Percentiles rank a stretch among this genome's conserved stretches.
These are phyloP conservation scores for Elanoides forficatus DNA, from an alignment of 2,113 vertebrate species.

Conservation along the genomic window DNA sequence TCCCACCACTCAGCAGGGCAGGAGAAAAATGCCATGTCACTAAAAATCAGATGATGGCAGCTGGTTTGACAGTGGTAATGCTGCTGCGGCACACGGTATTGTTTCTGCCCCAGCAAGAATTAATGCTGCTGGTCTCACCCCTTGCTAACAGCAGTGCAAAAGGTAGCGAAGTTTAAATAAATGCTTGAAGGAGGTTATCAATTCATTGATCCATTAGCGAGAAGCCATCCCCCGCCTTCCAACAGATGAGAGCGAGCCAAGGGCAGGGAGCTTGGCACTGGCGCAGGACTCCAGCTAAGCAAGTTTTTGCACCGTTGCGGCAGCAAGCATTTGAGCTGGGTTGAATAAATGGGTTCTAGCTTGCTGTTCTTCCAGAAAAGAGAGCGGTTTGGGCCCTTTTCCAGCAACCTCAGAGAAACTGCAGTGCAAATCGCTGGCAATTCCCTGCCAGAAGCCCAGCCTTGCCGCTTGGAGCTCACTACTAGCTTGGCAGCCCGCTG, in stretches of 20 bases:
- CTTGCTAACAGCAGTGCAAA: neutral
- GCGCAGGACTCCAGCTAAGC: neutral
- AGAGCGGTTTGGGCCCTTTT: neutral
- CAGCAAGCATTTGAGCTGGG: neutral
- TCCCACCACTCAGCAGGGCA: neutral
- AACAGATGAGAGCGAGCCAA: neutral
- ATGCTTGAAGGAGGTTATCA: neutral
- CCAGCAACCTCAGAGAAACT: neutral
- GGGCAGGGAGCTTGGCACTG: neutral
- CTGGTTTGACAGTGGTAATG: rapidly evolving
- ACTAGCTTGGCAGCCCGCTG: slow-evolving; percentile 29
- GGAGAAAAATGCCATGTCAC: neutral
- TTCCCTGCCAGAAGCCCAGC: neutral
- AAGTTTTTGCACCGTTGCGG: neutral
- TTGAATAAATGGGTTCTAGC: neutral
- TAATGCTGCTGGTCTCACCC: neutral
- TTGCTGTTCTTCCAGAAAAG: neutral
- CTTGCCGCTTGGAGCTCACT: neutral
- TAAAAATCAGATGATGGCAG: rapidly evolving
- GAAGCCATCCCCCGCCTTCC: neutral
- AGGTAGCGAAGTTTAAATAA: rapidly evolving
- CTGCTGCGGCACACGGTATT: rapidly evolving
- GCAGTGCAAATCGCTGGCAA: neutral
- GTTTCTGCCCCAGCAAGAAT: neutral
- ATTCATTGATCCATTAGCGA: neutral